These are phyloP conservation scores for Blennius ocellaris DNA, from an alignment of 2,113 vertebrate genomes.

Conservation along the genomic window DNA sequence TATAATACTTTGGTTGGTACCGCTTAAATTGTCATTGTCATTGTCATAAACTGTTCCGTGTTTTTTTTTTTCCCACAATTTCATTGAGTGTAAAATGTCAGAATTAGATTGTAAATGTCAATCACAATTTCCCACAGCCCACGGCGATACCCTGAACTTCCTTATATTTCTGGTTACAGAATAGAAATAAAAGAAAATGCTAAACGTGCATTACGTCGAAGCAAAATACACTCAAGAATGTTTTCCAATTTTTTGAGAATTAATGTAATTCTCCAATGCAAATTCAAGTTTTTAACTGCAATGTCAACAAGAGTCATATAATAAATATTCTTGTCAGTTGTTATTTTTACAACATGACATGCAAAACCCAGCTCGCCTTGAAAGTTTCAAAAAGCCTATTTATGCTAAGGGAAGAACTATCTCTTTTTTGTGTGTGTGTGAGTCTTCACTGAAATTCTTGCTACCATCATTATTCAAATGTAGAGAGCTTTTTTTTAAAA, in stretches of 20 bases:
- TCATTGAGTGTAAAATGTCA: constrained; percentile 2
- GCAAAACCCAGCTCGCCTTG: neutral
- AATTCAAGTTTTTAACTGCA: no score
- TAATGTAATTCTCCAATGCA: no score
- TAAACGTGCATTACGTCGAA: neutral
- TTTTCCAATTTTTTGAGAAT: no score
- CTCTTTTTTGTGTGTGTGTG: neutral
- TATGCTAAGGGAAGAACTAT: constrained; percentile 1
- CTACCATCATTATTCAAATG: constrained; percentile 5
- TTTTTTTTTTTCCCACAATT: constrained; percentile 14
- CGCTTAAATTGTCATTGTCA: neutral
- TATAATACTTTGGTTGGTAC: neutral
- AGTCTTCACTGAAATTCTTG: constrained; percentile 19
- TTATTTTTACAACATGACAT: neutral
- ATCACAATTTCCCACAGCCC: neutral
- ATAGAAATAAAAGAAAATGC: neutral
- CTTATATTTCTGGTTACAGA: neutral
- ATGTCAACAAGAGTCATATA: neutral
- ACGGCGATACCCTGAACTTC: neutral
- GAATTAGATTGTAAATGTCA: neutral
- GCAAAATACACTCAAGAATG: no score
- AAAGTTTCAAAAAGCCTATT: constrained; percentile 15
- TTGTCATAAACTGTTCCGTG: neutral
- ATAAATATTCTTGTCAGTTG: neutral
- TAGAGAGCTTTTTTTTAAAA: constrained; percentile 32